Percentiles rank a stretch among this genome's conserved stretches.
These are phyloP conservation scores for Crepidodera aurea DNA, from an alignment of 2,888 invertebrate genomes.

Conservation along the genomic window DNA sequence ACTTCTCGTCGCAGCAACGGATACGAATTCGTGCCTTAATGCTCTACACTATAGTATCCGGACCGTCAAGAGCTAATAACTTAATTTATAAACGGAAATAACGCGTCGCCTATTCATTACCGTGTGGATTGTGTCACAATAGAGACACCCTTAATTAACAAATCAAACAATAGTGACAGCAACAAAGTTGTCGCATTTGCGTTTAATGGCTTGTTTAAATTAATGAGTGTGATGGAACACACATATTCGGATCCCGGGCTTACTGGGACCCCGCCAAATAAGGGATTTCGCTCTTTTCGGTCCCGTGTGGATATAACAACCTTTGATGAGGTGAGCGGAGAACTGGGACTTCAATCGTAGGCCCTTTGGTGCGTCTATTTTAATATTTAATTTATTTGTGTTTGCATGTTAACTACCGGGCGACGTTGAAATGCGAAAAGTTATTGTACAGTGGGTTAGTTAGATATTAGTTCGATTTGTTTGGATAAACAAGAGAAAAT, in stretches of 20 bases:
- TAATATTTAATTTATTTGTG: conserved; percentile 10
- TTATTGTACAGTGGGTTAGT: no score
- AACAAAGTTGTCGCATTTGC: conserved; percentile 38
- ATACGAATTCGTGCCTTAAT: background rate
- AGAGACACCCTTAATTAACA: conserved; percentile 36
- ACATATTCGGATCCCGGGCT: background rate
- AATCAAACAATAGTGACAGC: conserved; percentile 35
- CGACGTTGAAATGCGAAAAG: no score
- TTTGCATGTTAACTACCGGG: background rate
- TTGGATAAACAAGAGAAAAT: no score
- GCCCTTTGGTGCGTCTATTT: conserved; percentile 3
- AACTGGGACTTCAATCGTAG: background rate
- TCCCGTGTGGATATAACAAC: conserved; percentile 7
- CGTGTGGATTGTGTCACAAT: conserved; percentile 27
- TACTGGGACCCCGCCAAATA: background rate
- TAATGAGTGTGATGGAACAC: conserved; percentile 32
- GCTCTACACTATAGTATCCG: background rate
- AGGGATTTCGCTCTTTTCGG: background rate
- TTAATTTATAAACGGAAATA: conserved; percentile 32
- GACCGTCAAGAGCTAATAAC: conserved; percentile 20
- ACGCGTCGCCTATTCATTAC: conserved; percentile 29
- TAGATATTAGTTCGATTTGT: no score
- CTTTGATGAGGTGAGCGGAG: conserved; percentile 9
- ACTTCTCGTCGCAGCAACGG: no score
- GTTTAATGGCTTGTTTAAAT: conserved; percentile 38